phyloP scores from a whole-genome alignment of 2,888 invertebrate species.

The Drymonia ruficornis region DNA sequence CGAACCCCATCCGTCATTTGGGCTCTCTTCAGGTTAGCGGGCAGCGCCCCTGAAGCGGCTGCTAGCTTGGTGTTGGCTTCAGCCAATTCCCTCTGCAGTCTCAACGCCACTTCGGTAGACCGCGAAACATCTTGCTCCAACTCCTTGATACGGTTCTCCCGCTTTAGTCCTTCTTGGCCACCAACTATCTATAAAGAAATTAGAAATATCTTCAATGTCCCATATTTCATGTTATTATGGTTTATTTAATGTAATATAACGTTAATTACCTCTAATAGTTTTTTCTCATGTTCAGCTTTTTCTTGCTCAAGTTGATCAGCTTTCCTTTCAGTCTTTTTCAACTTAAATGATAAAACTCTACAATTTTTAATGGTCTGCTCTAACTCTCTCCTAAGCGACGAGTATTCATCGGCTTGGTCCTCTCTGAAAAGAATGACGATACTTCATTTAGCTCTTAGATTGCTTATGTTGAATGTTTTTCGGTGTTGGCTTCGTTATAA shows the following conservation, averaged over 20 bases:
- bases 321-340: constrained; percentile 97
- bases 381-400: constrained; percentile 96
- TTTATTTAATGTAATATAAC: background rate
- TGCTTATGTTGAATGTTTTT: constrained; percentile 7
- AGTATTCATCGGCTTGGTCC: constrained; percentile 98
- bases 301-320: constrained; percentile 95
- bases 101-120: constrained; percentile 89
- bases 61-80: constrained; percentile 86
- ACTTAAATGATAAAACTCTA: constrained; percentile 98
- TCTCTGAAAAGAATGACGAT: constrained; percentile 86
- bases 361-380: constrained; percentile 99
- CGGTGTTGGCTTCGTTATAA: no score
- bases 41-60: constrained; percentile 62
- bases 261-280: constrained; percentile 80
- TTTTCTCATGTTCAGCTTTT: constrained; percentile 89
- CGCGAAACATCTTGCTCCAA: constrained; percentile 94
- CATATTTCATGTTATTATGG: no score
- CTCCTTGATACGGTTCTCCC: constrained; percentile 89
- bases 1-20: constrained; percentile 86
- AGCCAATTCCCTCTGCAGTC: constrained; percentile 89
- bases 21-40: constrained; percentile 83
- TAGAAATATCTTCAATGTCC: background rate
- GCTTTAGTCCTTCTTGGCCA: constrained; percentile 85
- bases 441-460: background rate
- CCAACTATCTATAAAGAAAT: constrained; percentile 72